phyloP scores from a whole-genome alignment of 2,797 vertebrate species.

The Hybognathus amarus region DNA sequence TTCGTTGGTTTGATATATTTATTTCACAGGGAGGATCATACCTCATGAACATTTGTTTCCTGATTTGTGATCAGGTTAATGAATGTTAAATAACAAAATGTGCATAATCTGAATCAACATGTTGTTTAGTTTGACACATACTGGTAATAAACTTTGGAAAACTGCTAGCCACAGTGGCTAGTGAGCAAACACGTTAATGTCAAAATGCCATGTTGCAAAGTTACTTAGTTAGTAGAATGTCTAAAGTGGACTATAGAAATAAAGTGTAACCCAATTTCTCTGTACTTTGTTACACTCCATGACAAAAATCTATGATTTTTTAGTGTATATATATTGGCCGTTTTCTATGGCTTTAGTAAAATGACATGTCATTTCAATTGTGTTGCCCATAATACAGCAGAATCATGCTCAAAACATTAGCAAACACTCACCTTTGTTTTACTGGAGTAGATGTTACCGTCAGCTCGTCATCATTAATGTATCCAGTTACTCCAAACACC shows the following conservation, averaged over 20 bases:
- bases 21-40: not conserved
- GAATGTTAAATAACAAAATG: no score
- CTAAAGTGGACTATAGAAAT: not conserved
- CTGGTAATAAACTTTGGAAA: no score
- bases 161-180: no score
- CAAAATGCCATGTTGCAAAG: not conserved
- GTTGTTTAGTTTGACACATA: no score
- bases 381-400: not conserved
- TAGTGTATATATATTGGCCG: not conserved
- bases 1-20: not conserved
- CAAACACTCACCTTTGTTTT: constrained; percentile 24
- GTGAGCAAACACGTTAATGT: no score
- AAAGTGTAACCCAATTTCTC: not conserved
- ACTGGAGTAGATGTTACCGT: not conserved
- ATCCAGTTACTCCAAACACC: constrained; percentile 11
- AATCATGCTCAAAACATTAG: not conserved
- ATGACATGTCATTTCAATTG: not conserved
- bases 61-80: no score
- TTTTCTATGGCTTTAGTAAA: not conserved
- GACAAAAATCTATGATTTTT: no score
- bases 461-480: not conserved
- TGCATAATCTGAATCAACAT: no score
- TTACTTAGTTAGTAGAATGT: not conserved
- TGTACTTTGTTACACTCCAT: not conserved
- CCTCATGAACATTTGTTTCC: not conserved